Evolutionary conservation across 1,140 invertebrate genomes (phyloP).

Genomic region (Eufriesea mexicana): DNA sequence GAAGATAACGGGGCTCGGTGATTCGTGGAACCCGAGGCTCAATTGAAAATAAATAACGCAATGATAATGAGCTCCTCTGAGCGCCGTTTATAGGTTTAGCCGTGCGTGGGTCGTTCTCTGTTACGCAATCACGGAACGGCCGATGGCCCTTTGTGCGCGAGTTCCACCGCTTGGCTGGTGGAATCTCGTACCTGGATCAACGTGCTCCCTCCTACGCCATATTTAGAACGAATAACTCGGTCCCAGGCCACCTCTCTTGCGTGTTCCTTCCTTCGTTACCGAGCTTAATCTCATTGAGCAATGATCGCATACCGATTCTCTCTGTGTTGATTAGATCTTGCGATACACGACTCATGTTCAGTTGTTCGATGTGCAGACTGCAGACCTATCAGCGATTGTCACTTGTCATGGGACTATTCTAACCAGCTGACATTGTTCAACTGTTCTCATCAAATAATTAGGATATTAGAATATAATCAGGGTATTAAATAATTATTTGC

Average conservation of each 20-base stretch:
- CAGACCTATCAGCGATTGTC: no score
- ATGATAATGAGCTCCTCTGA: conserved; percentile 41
- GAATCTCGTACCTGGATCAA: not conserved
- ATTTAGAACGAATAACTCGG: conserved; percentile 29
- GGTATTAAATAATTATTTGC: no score
- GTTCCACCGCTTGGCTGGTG: not conserved
- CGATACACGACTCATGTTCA: no score
- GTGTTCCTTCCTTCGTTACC: not conserved
- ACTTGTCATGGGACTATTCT: no score
- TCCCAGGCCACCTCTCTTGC: no score
- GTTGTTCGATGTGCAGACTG: no score
- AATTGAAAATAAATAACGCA: conserved; percentile 43
- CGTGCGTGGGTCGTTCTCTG: conserved; percentile 38
- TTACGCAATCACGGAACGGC: conserved; percentile 24
- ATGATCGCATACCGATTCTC: not conserved
- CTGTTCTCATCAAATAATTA: no score
- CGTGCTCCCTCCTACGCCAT: conserved; percentile 21
- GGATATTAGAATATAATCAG: no score
- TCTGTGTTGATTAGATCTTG: not conserved
- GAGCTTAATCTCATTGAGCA: not conserved
- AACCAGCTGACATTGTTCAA: no score
- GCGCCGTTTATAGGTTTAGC: not conserved
- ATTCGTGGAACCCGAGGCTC: conserved; percentile 16
- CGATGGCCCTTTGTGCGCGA: conserved; percentile 17
- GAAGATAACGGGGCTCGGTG: conserved; percentile 20